Base-by-base conservation (phyloP, 2,888 invertebrate genomes). In the Lissocephala sabroskyi region DNA sequence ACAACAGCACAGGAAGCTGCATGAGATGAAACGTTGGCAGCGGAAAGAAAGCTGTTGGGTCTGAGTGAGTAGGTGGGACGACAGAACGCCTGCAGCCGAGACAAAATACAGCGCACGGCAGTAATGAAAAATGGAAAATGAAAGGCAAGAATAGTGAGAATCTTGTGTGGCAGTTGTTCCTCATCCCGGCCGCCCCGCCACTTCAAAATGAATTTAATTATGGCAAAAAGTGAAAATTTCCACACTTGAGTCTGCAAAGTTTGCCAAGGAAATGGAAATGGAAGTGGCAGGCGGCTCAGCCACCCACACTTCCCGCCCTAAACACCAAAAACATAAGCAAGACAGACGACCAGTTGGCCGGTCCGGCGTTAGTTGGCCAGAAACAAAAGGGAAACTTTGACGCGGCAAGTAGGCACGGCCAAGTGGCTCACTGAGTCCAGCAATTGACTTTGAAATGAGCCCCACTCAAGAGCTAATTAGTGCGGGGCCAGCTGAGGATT, bases 171-270 rank as follows among this genome's bases (percentile, higher is more conserved):
- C 35, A 23, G 23, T 23, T 23, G 23, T 3, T n/a, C n/a, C n/a
- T 6, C 11, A 13, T 26, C 5, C 26, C 26, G 4, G 26, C 43
- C 41, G 44, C 35, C 32, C 53, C 56, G 53, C 49, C 66, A 70
- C 66, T 60, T 61, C 47, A 67, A 77, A 65, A 81, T 66, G 63
- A 77, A 77, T 80, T 79, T 79, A 79, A 80, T 81, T 80, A 80
- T 67, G 65, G 59, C 59, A 65, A 65, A 76, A 79, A 79, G 78
- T 79, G 79, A 77, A 79, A 81, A 73, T 74, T 71, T 71, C 65
- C 64, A 80, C 77, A 79, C 81, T 79, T 66, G 58, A 67, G 64
- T 75, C 75, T 64, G 62, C 41, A 55, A 79, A 76, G 62, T 79
- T 79, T 77, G 30, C 60, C 56, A 51, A 52, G 54, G 39, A 52